Conservation (phyloP, 1,140 invertebrate genomes). For the Cataglyphis hispanica region DNA sequence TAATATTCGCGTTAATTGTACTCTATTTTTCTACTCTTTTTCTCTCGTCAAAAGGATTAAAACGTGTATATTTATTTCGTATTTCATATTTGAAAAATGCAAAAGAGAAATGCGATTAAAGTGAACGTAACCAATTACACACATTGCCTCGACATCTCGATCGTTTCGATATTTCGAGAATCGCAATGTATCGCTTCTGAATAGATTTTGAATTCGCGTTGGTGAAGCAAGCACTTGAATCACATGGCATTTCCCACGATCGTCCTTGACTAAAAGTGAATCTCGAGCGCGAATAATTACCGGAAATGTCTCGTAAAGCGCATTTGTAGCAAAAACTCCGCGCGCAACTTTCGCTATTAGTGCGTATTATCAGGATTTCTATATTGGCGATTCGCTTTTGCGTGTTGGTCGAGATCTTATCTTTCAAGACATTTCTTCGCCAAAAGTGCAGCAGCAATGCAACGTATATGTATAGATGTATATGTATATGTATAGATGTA, state of each 20-base stretch:
- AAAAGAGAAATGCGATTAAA: background rate
- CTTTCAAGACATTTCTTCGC: background rate
- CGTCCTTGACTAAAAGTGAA: background rate
- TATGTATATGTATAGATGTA: background rate
- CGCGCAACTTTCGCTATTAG: background rate
- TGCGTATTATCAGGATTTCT: background rate
- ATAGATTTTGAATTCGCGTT: background rate
- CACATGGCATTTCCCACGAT: background rate
- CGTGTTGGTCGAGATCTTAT: background rate
- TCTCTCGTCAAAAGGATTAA: too few species aligned
- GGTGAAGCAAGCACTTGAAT: background rate
- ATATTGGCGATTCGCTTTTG: background rate
- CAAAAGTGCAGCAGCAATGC: background rate
- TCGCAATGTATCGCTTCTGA: background rate
- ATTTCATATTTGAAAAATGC: too few species aligned
- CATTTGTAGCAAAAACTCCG: background rate
- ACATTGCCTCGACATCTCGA: background rate
- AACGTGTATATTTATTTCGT: background rate
- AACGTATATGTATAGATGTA: slow-evolving; percentile 18
- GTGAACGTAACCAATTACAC: background rate
- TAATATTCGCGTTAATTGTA: too few species aligned
- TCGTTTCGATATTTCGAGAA: slow-evolving; percentile 3
- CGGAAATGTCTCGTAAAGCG: background rate
- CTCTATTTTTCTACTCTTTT: too few species aligned
- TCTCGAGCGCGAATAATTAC: background rate